Percentiles rank a stretch among this genome's conserved stretches.
These are phyloP conservation scores for Willisornis vidua DNA, from an alignment of 2,113 vertebrate genomes.

Conservation along the genomic window DNA sequence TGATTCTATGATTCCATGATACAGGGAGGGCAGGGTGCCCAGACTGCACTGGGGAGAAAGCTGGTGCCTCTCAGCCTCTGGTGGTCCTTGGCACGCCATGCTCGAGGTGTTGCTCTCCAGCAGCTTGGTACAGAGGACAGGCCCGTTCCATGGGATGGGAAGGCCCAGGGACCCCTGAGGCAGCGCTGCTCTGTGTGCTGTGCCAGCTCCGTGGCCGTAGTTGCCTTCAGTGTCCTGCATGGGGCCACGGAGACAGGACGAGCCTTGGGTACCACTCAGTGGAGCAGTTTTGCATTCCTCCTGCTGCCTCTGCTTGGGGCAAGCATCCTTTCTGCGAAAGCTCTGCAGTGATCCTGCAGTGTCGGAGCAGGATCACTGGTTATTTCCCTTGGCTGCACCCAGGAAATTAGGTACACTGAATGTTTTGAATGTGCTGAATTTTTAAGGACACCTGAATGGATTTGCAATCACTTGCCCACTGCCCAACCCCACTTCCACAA, in stretches of 20 bases:
- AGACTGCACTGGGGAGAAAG: accelerated
- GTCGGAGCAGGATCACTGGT: neutral
- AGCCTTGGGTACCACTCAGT: neutral
- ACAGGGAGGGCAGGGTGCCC: accelerated
- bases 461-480: neutral
- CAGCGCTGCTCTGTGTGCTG: neutral
- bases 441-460: neutral
- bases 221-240: accelerated
- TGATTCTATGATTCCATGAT: too few species aligned
- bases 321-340: neutral
- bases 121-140: neutral
- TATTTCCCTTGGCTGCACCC: neutral
- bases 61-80: neutral
- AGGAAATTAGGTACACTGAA: neutral
- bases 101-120: neutral
- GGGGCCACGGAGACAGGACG: neutral
- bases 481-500: neutral
- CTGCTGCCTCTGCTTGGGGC: accelerated
- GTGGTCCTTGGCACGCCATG: accelerated
- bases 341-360: too few species aligned
- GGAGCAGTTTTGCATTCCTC: accelerated
- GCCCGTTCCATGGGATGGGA: accelerated
- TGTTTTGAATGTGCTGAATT: neutral
- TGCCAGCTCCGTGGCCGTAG: neutral
- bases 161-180: neutral